Base-by-base conservation (phyloP, 2,797 vertebrate genomes). In the Mormyrus proboscirostris region DNA sequence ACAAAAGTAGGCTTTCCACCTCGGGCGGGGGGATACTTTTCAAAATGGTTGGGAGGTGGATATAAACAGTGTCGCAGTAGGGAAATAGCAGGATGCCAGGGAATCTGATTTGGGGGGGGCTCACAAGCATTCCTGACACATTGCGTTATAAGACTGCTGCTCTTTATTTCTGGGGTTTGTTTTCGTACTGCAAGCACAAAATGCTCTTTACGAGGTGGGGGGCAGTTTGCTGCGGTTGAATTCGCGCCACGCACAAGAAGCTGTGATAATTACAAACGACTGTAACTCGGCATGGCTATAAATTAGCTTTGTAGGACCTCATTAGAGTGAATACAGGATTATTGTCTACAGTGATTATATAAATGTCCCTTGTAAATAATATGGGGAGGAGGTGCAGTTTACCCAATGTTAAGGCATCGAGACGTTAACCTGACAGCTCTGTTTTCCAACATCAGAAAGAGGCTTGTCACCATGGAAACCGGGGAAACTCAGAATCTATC, bases 291-390 rank as follows among this genome's bases (percentile, higher is more conserved):
- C 44, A 25, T 25, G 62, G 33, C 22, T 44, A 49, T 22, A 76
- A 33, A 87, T 76, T 57, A 73, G 10, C 41, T 38, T 29, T 86
- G 47, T 65, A 86, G 41, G 57, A 25, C 57, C 55, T 89, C 41
- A 89, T 89, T 79, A 89, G 73, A 59, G 19, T 41, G 88, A 88
- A 89, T 87, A 50, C 49, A n/a, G 22, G 49, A 86, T 47, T 38
- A 49, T 73, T 65, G 59, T 86, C 38, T 73, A 38, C 25, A 22
- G 3, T 25, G 57, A 62, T 22, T 49, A 44, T 41, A 53, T 89
- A 86, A 50, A 89, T 73, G 22, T 25, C 29, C 38, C 44, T 73
- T 59, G 79, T 84, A 62, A 85, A 85, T 55, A 62, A 85, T 41
- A 65, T 50, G 14, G 14, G 41, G 29, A 22, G 50, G 44, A 2